Percentiles rank a stretch among this genome's conserved stretches.
These are phyloP conservation scores for Sphecodes monilicornis DNA, from an alignment of 2,888 invertebrate species.

Conservation along the genomic window DNA sequence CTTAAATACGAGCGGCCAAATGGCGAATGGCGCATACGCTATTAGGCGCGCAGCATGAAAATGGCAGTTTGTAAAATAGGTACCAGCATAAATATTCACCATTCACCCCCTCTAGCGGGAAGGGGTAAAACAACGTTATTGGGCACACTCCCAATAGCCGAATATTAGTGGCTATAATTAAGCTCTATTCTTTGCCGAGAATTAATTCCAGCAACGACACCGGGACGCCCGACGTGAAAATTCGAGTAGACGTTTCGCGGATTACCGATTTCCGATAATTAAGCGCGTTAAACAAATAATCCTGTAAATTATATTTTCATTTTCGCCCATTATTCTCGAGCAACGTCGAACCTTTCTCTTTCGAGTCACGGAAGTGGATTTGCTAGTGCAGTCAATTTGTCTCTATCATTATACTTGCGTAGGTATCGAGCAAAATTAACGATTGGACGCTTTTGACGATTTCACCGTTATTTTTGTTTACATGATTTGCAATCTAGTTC, in stretches of 20 bases:
- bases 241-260: constrained; percentile 28
- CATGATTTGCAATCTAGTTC: no score
- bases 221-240: constrained; percentile 18
- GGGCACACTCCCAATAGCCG: constrained; percentile 73
- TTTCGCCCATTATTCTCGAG: neutral
- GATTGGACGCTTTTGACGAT: no score
- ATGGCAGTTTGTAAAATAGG: constrained; percentile 72
- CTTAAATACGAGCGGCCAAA: constrained; percentile 48
- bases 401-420: neutral
- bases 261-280: neutral
- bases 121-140: constrained; percentile 70
- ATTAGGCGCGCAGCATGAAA: constrained; percentile 62
- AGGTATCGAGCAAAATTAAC: neutral
- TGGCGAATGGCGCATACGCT: constrained; percentile 47
- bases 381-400: neutral
- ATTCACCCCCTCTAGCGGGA: constrained; percentile 33
- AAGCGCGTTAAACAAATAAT: constrained; percentile 3
- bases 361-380: neutral
- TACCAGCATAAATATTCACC: constrained; percentile 68
- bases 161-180: constrained; percentile 69
- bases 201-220: constrained; percentile 52
- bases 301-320: constrained; percentile 3
- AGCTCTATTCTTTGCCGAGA: constrained; percentile 70
- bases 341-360: neutral
- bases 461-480: no score